Conservation (phyloP, 2,113 vertebrate genomes). For the Eonycteris spelaea region DNA sequence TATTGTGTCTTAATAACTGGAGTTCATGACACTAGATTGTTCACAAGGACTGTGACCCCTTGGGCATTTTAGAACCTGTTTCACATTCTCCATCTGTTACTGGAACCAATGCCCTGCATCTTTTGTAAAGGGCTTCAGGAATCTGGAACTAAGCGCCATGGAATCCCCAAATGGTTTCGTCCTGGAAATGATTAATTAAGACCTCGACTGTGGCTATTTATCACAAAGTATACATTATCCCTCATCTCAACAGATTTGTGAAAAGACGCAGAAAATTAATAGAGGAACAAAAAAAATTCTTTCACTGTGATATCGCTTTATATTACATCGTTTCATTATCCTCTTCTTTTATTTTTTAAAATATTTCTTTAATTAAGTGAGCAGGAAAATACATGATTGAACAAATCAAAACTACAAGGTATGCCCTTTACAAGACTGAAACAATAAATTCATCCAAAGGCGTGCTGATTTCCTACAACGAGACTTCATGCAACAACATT, state of each 20-base stretch:
- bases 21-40: neutral
- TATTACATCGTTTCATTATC: conserved; percentile 45
- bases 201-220: neutral
- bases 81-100: neutral
- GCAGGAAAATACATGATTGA: conserved; percentile 63
- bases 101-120: neutral
- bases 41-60: neutral
- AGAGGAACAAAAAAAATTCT: conserved; percentile 16
- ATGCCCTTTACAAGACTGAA: conserved; percentile 63
- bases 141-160: neutral
- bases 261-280: conserved; percentile 27
- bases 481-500: conserved; percentile 58
- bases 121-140: neutral
- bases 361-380: conserved; percentile 69
- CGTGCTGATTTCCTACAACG: conserved; percentile 48
- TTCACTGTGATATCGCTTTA: conserved; percentile 29
- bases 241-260: neutral
- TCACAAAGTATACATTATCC: neutral
- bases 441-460: conserved; percentile 47
- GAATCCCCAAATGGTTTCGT: neutral
- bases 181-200: neutral
- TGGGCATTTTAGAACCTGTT: neutral
- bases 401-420: conserved; percentile 53
- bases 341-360: conserved; percentile 48
- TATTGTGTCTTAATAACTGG: neutral